These are phyloP conservation scores for Sphaeramia orbicularis DNA, from an alignment of 2,797 vertebrate genomes.

Conservation along the genomic window DNA sequence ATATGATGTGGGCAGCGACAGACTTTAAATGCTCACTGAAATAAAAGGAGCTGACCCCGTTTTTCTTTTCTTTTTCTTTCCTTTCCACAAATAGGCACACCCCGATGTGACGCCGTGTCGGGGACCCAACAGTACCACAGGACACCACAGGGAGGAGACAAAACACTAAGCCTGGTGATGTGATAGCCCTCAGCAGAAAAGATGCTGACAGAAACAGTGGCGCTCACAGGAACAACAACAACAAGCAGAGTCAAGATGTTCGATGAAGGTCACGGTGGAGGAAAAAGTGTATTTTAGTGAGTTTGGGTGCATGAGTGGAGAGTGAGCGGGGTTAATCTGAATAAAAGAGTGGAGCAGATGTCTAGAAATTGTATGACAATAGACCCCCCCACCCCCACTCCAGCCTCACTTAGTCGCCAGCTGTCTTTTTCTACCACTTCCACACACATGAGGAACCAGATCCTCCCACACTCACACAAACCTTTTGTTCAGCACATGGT, in stretches of 20 bases:
- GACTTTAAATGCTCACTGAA: constrained; percentile 60
- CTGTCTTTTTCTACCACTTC: no score
- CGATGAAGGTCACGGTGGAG: constrained; percentile 2
- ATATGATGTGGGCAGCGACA: constrained; percentile 67
- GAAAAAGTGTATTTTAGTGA: no score
- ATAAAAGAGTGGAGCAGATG: constrained; percentile 74
- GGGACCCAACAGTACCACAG: constrained; percentile 32
- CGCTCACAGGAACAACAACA: no score
- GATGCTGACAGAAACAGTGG: constrained; percentile 38
- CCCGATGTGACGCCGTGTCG: constrained; percentile 57
- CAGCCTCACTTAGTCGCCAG: constrained; percentile 54
- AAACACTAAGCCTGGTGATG: neutral
- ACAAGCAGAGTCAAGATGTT: neutral
- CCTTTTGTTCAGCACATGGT: no score
- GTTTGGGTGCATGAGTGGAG: constrained; percentile 8
- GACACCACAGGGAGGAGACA: constrained; percentile 71
- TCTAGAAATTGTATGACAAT: constrained; percentile 63
- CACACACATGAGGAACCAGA: no score
- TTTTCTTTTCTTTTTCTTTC: constrained; percentile 15
- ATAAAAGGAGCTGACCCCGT: constrained; percentile 49
- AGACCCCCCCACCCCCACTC: constrained; percentile 24
- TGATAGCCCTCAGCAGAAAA: constrained; percentile 1
- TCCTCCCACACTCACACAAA: no score
- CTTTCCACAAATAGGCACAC: constrained; percentile 39
- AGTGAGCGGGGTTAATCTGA: constrained; percentile 27